phyloP scores from a whole-genome alignment of 1,140 invertebrate genomes.

The Planococcus citri region DNA sequence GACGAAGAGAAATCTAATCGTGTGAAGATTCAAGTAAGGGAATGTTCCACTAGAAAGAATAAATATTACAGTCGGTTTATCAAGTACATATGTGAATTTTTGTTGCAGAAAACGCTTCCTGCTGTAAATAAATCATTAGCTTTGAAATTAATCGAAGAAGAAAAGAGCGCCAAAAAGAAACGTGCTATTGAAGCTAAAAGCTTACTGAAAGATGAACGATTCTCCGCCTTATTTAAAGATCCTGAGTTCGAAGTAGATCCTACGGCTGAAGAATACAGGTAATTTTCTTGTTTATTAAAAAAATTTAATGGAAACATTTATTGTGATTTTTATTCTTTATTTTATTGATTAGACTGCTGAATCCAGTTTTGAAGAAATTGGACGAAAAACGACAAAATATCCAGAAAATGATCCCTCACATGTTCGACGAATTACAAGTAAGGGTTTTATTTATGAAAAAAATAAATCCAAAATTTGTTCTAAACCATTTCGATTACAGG shows the following conservation, averaged over 20 bases:
- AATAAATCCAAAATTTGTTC: background rate
- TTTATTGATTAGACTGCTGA: conserved; percentile 47
- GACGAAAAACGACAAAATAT: conserved; percentile 53
- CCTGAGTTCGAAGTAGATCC: conserved; percentile 88
- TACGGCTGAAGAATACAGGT: conserved; percentile 65
- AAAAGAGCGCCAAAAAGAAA: conserved; percentile 46
- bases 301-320: background rate
- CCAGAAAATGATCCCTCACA: conserved; percentile 35
- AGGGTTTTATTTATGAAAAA: conserved; percentile 17
- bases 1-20: conserved; percentile 65
- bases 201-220: conserved; percentile 74
- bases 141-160: conserved; percentile 59
- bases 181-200: conserved; percentile 46
- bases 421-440: conserved; percentile 41
- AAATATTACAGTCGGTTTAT: too few species aligned
- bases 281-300: conserved; percentile 18
- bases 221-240: conserved; percentile 80
- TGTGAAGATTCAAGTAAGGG: conserved; percentile 47
- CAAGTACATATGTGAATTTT: too few species aligned
- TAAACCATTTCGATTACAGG: conserved; percentile 10
- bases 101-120: conserved; percentile 50
- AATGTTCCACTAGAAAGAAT: background rate
- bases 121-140: conserved; percentile 75
- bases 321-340: conserved; percentile 7
- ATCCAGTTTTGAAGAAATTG: conserved; percentile 74